These are phyloP conservation scores for Pangasius larnaudii DNA, from an alignment of 2,797 vertebrate genomes.

Conservation along the genomic window DNA sequence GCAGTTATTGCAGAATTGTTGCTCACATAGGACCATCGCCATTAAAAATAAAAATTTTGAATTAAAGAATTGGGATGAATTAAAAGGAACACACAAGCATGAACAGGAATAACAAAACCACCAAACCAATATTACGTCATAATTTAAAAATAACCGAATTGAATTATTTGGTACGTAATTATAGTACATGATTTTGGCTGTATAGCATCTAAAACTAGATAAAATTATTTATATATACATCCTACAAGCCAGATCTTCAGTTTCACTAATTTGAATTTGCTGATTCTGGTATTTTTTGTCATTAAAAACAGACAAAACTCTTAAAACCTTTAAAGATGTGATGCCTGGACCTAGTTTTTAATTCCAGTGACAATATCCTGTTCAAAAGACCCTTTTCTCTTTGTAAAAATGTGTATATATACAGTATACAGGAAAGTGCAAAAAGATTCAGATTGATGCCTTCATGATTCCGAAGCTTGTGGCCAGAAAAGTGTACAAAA, in stretches of 20 bases:
- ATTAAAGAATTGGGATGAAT: no score
- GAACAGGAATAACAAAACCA: no score
- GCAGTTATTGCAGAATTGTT: background rate
- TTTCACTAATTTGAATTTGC: background rate
- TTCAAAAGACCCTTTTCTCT: background rate
- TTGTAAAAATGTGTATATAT: background rate
- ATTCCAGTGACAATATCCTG: background rate
- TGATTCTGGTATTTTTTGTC: background rate
- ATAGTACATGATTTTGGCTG: background rate
- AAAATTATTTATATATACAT: background rate
- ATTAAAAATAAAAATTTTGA: background rate
- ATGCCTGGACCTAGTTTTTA: background rate
- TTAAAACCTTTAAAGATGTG: background rate
- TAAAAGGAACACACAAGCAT: no score
- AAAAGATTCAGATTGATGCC: background rate
- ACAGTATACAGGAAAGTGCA: background rate
- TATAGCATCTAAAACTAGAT: background rate
- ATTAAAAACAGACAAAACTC: background rate
- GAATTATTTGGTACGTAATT: no score
- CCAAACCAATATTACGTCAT: no score
- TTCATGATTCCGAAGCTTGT: background rate
- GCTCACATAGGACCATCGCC: background rate
- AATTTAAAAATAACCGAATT: no score
- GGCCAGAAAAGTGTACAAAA: background rate
- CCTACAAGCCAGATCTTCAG: background rate